A percentile compares a stretch with the other conserved stretches of the same genome.
Conservation (phyloP, 2,888 invertebrate genomes). For the Cephus spinipes region DNA sequence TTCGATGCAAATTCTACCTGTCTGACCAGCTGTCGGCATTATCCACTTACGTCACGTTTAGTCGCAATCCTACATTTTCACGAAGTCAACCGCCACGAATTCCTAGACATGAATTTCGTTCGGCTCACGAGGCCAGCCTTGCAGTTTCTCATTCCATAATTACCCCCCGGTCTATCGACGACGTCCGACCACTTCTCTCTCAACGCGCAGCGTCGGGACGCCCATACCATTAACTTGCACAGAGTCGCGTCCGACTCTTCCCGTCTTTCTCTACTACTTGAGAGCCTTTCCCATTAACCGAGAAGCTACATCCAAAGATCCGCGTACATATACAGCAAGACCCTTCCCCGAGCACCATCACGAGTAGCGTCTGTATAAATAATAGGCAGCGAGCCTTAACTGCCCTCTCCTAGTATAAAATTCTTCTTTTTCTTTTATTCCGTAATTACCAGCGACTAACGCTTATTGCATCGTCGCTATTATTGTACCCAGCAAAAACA, state of each 20-base stretch:
- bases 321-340: no score
- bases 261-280: background rate
- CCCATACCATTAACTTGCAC: background rate
- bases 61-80: background rate
- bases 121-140: background rate
- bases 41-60: background rate
- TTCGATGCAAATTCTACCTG: background rate
- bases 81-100: background rate
- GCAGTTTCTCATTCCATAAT: background rate
- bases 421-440: background rate
- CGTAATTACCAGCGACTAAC: background rate
- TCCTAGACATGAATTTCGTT: background rate
- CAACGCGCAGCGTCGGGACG: background rate
- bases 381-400: background rate
- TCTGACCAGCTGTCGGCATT: background rate
- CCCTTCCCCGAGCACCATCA: background rate
- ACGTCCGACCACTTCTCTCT: background rate
- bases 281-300: background rate
- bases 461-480: slow-evolving; percentile 29
- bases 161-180: background rate
- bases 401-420: background rate
- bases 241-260: background rate
- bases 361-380: background rate
- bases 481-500: slow-evolving; percentile 48
- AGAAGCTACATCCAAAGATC: background rate